These are phyloP conservation scores for Azorinus chamasolen DNA, from an alignment of 2,888 invertebrate species.

Conservation along the genomic window DNA sequence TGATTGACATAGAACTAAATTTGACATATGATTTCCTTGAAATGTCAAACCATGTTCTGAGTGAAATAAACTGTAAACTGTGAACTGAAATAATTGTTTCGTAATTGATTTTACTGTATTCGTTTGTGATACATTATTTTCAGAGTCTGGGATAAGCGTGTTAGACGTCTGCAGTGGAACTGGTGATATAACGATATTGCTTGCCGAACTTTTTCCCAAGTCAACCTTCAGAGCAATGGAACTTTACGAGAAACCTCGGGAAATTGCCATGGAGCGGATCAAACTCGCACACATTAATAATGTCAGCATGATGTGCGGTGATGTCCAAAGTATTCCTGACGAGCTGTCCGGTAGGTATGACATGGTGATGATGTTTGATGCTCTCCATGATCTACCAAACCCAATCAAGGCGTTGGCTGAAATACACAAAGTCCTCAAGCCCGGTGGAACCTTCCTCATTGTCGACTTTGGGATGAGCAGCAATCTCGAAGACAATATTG, in stretches of 20 bases:
- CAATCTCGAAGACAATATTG: constrained; percentile 37
- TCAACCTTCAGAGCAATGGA: constrained; percentile 41
- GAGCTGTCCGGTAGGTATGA: constrained; percentile 32
- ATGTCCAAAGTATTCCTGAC: constrained; percentile 40
- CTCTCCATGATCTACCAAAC: constrained; percentile 49
- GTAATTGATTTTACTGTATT: too few species aligned
- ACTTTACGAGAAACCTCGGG: constrained; percentile 8
- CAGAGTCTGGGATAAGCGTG: constrained; percentile 30
- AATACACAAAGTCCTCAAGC: constrained; percentile 42
- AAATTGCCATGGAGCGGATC: constrained; percentile 16
- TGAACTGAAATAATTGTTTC: too few species aligned
- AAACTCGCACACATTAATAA: constrained; percentile 15
- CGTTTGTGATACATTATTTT: too few species aligned
- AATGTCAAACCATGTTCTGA: too few species aligned
- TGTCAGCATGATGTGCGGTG: constrained; percentile 26
- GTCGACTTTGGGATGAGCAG: constrained; percentile 41
- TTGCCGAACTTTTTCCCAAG: constrained; percentile 39
- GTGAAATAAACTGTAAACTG: too few species aligned
- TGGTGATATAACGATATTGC: constrained; percentile 12
- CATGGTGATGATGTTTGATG: constrained; percentile 41
- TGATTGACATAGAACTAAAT: too few species aligned
- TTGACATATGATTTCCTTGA: too few species aligned
- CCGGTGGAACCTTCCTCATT: constrained; percentile 27
- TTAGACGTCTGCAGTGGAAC: constrained; percentile 42
- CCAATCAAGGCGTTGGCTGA: constrained; percentile 42